These are phyloP conservation scores for Sciurus carolinensis DNA, from an alignment of 2,797 vertebrate genomes.

Conservation along the genomic window DNA sequence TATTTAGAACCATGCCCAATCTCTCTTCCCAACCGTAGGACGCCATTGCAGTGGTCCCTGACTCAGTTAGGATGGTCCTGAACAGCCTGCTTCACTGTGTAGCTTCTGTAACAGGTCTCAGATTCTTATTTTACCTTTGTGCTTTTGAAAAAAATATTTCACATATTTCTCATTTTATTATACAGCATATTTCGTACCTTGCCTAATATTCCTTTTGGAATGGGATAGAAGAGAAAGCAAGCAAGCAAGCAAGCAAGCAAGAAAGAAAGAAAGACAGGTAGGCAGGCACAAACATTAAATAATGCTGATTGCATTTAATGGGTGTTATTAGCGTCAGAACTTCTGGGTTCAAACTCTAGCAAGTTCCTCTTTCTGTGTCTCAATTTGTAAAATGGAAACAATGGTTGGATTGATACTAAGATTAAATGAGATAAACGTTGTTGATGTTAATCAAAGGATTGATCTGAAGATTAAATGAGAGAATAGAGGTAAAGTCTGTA, in stretches of 20 bases:
- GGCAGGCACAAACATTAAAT: not conserved
- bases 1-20: not conserved
- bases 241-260: no score
- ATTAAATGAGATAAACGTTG: not conserved
- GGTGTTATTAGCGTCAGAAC: not conserved
- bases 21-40: not conserved
- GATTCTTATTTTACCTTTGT: conserved; percentile 28
- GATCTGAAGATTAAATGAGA: not conserved
- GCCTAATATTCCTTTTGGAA: not conserved
- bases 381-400: not conserved
- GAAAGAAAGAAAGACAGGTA: no score
- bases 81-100: not conserved
- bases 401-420: not conserved
- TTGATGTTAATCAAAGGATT: not conserved
- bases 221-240: not conserved
- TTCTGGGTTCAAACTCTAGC: not conserved
- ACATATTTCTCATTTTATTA: not conserved
- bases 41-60: not conserved
- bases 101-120: not conserved
- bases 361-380: not conserved
- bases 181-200: not conserved
- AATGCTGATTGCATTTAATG: not conserved
- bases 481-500: not conserved
- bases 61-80: not conserved
- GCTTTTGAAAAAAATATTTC: not conserved